A percentile compares a stretch with the other conserved stretches of the same genome.
phyloP scores from a whole-genome alignment of 1,140 invertebrate genomes.

The Drosophila rhopaloa region DNA sequence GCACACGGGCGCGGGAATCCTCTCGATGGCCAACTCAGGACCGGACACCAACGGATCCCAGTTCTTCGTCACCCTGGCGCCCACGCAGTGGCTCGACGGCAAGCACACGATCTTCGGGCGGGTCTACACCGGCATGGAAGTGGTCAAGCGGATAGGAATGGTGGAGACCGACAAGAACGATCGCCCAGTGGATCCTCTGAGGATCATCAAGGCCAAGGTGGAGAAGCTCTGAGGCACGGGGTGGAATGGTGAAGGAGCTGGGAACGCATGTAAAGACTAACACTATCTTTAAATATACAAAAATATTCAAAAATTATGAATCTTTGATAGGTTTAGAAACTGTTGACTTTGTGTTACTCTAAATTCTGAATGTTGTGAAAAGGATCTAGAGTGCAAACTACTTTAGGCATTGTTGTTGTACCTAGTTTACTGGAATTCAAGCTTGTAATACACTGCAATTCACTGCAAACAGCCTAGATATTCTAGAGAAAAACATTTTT shows the following conservation, averaged over 20 bases:
- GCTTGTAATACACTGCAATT: no score
- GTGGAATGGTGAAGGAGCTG: not conserved
- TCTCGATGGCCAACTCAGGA: slow-evolving; percentile 94
- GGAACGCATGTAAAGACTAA: no score
- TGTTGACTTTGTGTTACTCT: no score
- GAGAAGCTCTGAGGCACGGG: slow-evolving; percentile 84
- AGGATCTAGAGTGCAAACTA: no score
- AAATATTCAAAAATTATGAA: no score
- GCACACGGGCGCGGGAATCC: slow-evolving; percentile 93
- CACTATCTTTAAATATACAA: not conserved
- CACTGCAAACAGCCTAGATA: no score
- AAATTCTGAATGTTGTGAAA: no score
- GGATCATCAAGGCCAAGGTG: slow-evolving; percentile 91
- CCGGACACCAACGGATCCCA: slow-evolving; percentile 99
- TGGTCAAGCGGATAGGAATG: slow-evolving; percentile 95
- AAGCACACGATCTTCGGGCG: slow-evolving; percentile 99
- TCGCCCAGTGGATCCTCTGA: slow-evolving; percentile 94
- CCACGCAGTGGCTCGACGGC: slow-evolving; percentile 98
- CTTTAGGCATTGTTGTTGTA: no score
- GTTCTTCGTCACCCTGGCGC: slow-evolving; percentile 98
- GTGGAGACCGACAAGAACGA: slow-evolving; percentile 97
- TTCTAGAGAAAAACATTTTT: no score
- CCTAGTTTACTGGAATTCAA: no score
- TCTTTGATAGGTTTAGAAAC: no score
- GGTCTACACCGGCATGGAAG: slow-evolving; percentile 93